Percentiles rank a stretch among this genome's conserved stretches.
Evolutionary conservation across 2,797 vertebrate genomes (phyloP).

Genomic region (Microctenopoma stevenorrisi): DNA sequence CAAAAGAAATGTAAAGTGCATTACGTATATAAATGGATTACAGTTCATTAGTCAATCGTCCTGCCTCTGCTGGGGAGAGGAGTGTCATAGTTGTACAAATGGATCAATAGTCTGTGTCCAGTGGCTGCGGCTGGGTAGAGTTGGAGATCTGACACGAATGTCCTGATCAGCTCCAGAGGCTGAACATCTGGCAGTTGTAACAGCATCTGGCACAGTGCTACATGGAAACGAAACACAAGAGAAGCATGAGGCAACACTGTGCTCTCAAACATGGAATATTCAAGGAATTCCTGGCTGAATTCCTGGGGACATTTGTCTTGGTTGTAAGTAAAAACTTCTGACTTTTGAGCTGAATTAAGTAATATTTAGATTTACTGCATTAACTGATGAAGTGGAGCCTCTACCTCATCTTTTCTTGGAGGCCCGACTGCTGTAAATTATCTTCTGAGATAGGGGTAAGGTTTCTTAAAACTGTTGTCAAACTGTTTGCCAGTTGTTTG

Average conservation of each 20-base stretch:
- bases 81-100: conserved; percentile 16
- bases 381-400: neutral
- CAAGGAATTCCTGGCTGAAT: conserved; percentile 94
- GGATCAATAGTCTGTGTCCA: conserved; percentile 75
- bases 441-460: neutral
- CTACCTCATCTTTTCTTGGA: neutral
- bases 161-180: conserved; percentile 45
- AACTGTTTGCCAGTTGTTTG: conserved; percentile 85
- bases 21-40: neutral
- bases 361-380: neutral
- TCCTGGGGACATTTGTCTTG: conserved; percentile 94
- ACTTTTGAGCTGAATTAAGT: neutral
- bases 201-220: conserved; percentile 37
- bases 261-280: conserved; percentile 88
- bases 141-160: conserved; percentile 52
- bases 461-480: neutral
- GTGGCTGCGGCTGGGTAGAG: conserved; percentile 60
- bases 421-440: neutral
- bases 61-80: neutral
- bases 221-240: conserved; percentile 73
- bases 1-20: neutral
- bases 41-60: neutral
- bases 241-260: conserved; percentile 87
- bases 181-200: conserved; percentile 47
- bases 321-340: conserved; percentile 87